Conservation (phyloP, 2,888 invertebrate species). For the Acanthosepion lycidas region DNA sequence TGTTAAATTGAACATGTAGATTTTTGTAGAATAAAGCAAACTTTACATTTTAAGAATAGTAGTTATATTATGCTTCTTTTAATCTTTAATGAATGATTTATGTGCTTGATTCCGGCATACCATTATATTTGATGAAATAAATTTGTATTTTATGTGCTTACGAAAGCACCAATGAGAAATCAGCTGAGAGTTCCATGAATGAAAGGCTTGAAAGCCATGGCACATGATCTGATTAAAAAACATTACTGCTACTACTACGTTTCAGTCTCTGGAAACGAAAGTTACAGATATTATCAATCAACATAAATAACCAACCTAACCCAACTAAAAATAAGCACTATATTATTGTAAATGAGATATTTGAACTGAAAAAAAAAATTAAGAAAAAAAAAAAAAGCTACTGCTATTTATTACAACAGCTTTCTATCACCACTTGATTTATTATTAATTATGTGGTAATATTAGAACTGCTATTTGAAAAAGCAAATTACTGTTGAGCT, state of each 20-base stretch:
- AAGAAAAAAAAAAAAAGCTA: too few species aligned
- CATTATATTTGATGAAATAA: not conserved
- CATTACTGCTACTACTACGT: not conserved
- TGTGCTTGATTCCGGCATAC: not conserved
- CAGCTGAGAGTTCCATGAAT: slow-evolving; percentile 33
- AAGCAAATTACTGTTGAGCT: too few species aligned
- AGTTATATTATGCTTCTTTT: not conserved
- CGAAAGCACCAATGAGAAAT: slow-evolving; percentile 10
- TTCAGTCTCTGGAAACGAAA: not conserved
- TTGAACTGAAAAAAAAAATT: too few species aligned
- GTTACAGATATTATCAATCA: not conserved
- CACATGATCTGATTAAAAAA: not conserved
- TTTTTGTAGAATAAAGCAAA: not conserved
- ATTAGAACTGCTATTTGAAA: too few species aligned
- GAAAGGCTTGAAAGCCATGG: not conserved
- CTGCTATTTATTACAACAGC: too few species aligned
- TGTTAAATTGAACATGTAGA: too few species aligned
- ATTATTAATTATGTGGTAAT: too few species aligned
- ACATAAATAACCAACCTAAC: too few species aligned
- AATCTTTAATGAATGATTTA: not conserved
- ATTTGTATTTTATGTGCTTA: not conserved
- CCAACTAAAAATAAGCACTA: too few species aligned
- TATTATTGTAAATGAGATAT: too few species aligned
- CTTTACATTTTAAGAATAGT: not conserved
- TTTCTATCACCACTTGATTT: too few species aligned